phyloP scores from a whole-genome alignment of 2,113 vertebrate species.

The Hyperopisus bebe region DNA sequence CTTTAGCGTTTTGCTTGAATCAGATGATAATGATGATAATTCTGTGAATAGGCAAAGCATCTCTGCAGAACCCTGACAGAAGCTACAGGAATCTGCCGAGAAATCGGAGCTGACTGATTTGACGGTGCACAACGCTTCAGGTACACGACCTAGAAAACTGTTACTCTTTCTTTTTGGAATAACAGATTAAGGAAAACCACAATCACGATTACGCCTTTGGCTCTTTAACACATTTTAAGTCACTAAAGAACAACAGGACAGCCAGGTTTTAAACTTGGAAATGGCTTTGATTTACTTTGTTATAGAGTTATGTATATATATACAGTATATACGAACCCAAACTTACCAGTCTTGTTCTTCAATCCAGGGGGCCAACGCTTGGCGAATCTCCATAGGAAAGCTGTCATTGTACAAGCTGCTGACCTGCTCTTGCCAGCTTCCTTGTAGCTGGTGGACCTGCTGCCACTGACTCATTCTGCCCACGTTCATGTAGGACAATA shows the following conservation, averaged over 20 bases:
- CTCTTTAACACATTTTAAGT: not conserved
- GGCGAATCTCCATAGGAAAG: slow-evolving; percentile 93
- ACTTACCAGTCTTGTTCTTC: slow-evolving; percentile 90
- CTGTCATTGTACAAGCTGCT: slow-evolving; percentile 94
- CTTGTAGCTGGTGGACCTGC: slow-evolving; percentile 89
- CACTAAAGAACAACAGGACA: not conserved
- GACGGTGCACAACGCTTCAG: not conserved
- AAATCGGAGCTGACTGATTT: not conserved
- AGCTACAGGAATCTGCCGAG: not conserved
- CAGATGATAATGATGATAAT: not conserved
- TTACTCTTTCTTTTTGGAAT: not conserved
- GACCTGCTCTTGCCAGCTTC: slow-evolving; percentile 87
- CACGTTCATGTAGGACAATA: not conserved
- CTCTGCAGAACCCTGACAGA: not conserved
- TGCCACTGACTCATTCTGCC: slow-evolving; percentile 92
- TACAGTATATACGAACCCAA: not conserved
- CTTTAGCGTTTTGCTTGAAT: not conserved
- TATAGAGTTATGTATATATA: not conserved
- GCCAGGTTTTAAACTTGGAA: not conserved
- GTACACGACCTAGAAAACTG: not conserved
- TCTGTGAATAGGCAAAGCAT: not conserved
- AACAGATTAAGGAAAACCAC: not conserved
- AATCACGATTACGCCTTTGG: not conserved
- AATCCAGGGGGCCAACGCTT: slow-evolving; percentile 86
- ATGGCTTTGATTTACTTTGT: not conserved